A percentile compares a stretch with the other conserved stretches of the same genome.
These are phyloP conservation scores for Temnothorax longispinosus DNA, from an alignment of 1,140 invertebrate species.

Conservation along the genomic window DNA sequence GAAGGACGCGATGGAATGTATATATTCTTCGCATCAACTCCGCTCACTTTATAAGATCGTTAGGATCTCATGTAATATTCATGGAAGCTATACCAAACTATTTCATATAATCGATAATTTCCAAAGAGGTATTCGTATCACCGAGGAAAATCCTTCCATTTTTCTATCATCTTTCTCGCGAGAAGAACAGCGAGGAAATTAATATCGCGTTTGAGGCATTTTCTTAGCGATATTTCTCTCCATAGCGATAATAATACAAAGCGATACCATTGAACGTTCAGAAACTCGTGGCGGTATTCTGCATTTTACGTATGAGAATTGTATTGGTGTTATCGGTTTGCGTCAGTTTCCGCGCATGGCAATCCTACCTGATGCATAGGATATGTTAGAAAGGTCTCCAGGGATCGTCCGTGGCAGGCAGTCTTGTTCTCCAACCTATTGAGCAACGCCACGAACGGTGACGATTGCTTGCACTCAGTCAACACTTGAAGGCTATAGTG, in stretches of 20 bases:
- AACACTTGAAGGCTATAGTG: constrained; percentile 97
- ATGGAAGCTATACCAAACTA: constrained; percentile 26
- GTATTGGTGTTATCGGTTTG: neutral
- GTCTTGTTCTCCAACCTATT: constrained; percentile 94
- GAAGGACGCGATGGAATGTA: neutral
- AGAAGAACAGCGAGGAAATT: neutral
- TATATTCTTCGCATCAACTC: constrained; percentile 2
- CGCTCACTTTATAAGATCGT: constrained; percentile 11
- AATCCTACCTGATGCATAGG: constrained; percentile 96
- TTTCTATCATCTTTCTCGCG: neutral
- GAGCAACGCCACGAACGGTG: constrained; percentile 92
- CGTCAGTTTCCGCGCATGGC: no score
- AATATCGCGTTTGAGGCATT: neutral
- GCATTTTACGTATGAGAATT: neutral
- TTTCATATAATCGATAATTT: constrained; percentile 31
- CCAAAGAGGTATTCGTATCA: constrained; percentile 1
- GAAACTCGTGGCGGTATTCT: neutral
- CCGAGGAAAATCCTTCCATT: neutral
- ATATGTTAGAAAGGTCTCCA: constrained; percentile 97
- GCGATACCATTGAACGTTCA: neutral
- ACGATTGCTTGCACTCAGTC: constrained; percentile 96
- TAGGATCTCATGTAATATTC: constrained; percentile 48
- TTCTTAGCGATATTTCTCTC: neutral
- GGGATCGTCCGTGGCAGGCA: constrained; percentile 92
- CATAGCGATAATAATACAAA: neutral